These are phyloP conservation scores for Drosophila novamexicana DNA, from an alignment of 1,140 invertebrate genomes.

Conservation along the genomic window DNA sequence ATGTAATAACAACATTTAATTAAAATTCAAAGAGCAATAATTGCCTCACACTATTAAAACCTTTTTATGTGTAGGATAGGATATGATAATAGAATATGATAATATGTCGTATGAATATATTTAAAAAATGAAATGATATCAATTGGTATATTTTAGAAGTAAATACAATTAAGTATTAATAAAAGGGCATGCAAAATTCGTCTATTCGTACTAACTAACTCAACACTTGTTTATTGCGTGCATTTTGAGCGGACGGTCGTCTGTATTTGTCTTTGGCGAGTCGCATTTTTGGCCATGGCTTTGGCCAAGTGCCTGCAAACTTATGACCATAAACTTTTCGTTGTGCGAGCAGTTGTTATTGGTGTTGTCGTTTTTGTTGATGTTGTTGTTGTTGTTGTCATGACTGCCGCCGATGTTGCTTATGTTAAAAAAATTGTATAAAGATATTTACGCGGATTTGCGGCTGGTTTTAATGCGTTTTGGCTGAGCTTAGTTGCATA, in stretches of 20 bases:
- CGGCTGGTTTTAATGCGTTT: constrained; percentile 20
- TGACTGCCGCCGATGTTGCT: constrained; percentile 9
- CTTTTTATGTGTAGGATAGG: too few relatives aligned
- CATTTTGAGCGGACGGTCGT: constrained; percentile 22
- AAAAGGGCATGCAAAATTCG: constrained; percentile 27
- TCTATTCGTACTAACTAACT: background rate
- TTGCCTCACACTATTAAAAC: too few relatives aligned
- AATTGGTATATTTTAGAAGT: too few relatives aligned
- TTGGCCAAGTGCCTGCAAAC: constrained; percentile 61
- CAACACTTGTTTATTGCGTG: constrained; percentile 20
- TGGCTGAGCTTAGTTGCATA: constrained; percentile 53
- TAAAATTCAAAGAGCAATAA: too few relatives aligned
- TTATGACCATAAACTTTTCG: constrained; percentile 69
- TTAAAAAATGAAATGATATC: too few relatives aligned
- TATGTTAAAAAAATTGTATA: constrained; percentile 4
- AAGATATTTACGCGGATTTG: constrained; percentile 35
- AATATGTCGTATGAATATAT: too few relatives aligned
- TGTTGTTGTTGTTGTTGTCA: constrained; percentile 12
- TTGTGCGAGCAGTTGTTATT: constrained; percentile 39
- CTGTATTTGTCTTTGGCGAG: constrained; percentile 49
- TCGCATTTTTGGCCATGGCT: constrained; percentile 67
- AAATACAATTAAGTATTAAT: too few relatives aligned
- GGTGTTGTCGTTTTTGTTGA: constrained; percentile 13
- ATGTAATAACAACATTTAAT: too few relatives aligned
- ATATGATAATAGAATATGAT: too few relatives aligned